Percentiles rank a stretch among this genome's conserved stretches.
These are phyloP conservation scores for Hippoglossus hippoglossus DNA, from an alignment of 2,797 vertebrate species.

Conservation along the genomic window DNA sequence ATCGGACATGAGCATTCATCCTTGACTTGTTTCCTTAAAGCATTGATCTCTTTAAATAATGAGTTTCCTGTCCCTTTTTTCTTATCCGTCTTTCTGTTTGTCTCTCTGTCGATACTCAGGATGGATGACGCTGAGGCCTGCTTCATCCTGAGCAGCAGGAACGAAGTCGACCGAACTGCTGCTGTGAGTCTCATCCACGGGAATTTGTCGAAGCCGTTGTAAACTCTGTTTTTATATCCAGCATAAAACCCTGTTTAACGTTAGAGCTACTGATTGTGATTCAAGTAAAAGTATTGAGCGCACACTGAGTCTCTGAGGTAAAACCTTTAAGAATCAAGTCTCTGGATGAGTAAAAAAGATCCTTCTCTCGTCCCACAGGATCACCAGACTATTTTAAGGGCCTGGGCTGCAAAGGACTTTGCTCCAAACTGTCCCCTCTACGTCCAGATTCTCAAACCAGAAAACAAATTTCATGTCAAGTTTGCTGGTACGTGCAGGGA, in stretches of 20 bases:
- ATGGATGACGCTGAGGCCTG: conserved; percentile 99
- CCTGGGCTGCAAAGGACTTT: conserved; percentile 99
- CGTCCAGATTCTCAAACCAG: conserved; percentile 97
- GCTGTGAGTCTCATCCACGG: conserved; percentile 86
- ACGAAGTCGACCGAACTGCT: conserved; percentile 95
- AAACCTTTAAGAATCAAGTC: conserved; percentile 32
- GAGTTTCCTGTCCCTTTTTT: conserved; percentile 3
- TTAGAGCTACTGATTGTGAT: no score
- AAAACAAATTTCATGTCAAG: conserved; percentile 99
- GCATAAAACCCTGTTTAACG: no score
- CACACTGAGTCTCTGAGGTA: conserved; percentile 2
- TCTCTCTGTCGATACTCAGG: conserved; percentile 76
- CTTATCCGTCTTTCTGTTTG: background rate
- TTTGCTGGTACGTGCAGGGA: conserved; percentile 91
- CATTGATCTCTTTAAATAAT: conserved; percentile 2
- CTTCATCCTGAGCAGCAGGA: conserved; percentile 98
- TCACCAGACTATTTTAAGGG: conserved; percentile 98
- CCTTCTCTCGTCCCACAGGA: conserved; percentile 82
- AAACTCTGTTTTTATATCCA: background rate
- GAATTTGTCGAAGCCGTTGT: background rate
- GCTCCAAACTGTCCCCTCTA: conserved; percentile 98
- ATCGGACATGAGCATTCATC: background rate
- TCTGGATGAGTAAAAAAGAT: background rate
- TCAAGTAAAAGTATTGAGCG: background rate
- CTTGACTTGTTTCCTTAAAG: conserved; percentile 7